Base-by-base conservation (phyloP, 2,888 invertebrate genomes). In the Cheilosia scutellata region DNA sequence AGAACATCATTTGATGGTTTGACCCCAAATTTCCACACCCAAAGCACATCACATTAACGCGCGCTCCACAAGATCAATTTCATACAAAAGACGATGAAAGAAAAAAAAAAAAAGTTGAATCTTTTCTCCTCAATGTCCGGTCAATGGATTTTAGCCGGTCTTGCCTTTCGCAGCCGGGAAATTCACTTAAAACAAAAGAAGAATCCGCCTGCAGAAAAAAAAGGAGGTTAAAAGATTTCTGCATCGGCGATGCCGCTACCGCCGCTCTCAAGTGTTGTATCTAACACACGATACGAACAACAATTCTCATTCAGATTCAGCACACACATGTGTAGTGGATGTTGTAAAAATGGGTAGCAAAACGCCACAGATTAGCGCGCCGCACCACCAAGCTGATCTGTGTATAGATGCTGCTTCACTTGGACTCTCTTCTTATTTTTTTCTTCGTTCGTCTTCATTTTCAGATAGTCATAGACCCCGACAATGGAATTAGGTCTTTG, bases 401-500 rank as follows among this genome's bases (percentile, higher is more conserved):
- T 31, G 42, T 33, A n/a, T 63, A 71, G 70, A 58, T 27, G 47
- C 25, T 7, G 57, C 62, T 51, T 37, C 55, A 25, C 31, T 68
- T 76, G 70, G 70, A 82, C 77, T 62, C 55, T 47, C 53, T 62
- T 49, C 3, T 47, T 47, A 9, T 47, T 16, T 47, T 2, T 9
- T 31, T 40, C 16, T 33, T 53, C 27, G 42, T 68, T 83, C 68
- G 40, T 57, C 72, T 40, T 78, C 68, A 62, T 66, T 66, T 83
- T 68, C 74, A 68, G 83, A 83, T 83, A 83, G 83, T 79, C 78
- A 79, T 49, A 63, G 78, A 79, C 78, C 83, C 72, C 83, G 68
- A 68, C 84, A 80, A 71, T 75, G 71, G 82, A 86, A 86, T 82
- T 86, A 66, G 86, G 86, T 86, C 82, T 86, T 86, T 71, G 76